A percentile compares a stretch with the other conserved stretches of the same genome.
Conservation (phyloP, 2,888 invertebrate genomes). For the Platycnemis pennipes region DNA sequence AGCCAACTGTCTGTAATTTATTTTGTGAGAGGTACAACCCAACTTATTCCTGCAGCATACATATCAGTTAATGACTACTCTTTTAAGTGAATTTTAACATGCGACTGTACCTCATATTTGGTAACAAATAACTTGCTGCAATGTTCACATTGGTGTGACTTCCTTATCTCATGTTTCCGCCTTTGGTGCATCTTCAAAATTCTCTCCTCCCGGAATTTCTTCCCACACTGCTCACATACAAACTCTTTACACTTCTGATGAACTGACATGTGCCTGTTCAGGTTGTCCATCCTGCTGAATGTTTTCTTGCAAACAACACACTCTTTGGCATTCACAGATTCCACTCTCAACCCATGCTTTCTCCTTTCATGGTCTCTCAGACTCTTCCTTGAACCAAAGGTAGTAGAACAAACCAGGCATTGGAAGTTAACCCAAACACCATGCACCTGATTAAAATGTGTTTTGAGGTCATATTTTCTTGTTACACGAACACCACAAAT, state of each 20-base stretch:
- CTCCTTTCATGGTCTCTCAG: background rate
- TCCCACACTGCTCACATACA: conserved; percentile 12
- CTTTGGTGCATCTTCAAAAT: conserved; percentile 24
- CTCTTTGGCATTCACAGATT: background rate
- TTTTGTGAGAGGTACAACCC: too few species aligned
- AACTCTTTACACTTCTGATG: background rate
- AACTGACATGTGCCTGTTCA: background rate
- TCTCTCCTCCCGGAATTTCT: background rate
- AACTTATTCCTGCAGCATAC: too few species aligned
- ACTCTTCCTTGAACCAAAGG: background rate
- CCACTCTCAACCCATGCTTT: background rate
- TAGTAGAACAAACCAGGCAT: background rate
- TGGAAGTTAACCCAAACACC: background rate
- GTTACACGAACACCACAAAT: background rate
- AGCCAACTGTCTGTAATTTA: too few species aligned
- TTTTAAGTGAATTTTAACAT: background rate
- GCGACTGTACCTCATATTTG: conserved; percentile 2
- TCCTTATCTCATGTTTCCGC: background rate
- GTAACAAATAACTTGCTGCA: conserved; percentile 37
- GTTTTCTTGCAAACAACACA: background rate
- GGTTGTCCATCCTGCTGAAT: background rate
- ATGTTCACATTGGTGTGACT: conserved; percentile 30
- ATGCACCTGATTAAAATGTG: background rate
- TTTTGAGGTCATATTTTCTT: background rate
- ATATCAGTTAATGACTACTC: too few species aligned